Evolutionary conservation across 1,140 invertebrate genomes (phyloP), one percentile per base, ranked within the genome.

Genomic region (Popillia japonica): DNA sequence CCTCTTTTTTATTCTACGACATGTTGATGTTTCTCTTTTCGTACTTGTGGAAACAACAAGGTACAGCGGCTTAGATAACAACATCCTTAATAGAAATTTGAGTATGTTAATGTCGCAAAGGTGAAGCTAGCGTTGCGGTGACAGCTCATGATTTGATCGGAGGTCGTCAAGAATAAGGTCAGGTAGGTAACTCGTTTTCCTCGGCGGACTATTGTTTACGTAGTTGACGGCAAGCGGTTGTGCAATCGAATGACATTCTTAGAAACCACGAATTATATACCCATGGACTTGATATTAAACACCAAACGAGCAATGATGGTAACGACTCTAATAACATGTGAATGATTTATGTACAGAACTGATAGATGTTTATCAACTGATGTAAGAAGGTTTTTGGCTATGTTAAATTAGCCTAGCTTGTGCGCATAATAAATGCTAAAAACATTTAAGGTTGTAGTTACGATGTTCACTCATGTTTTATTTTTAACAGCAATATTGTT

Each of bases 121-220:
- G 48, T 55, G 41, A 76, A 48, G 11, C 10, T 44, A 22, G 27
- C 3, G 75, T 23, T 42, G 44, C 75, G 44, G 44, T 59, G 75
- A 76, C 75, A 76, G 42, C 48, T 55, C 48, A 76, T 75, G 78
- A 80, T 79, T 76, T 76, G 74, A 80, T 79, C 78, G 80, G 80
- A 80, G 80, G 80, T 80, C 80, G 78, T 73, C 78, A 78, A 76
- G 80, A 80, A 80, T 80, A 80, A 80, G 80, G 80, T 78, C 80
- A 80, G 34, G 77, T 77, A 73, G 80, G 77, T 79, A 80, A 80
- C 78, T 76, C 78, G 80, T 79, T 79, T 79, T 79, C 80, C 80
- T 80, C 80, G 80, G 79, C 80, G 59, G 79, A 11, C 78, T 76
- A 80, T 80, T 80, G 80, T 80, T 80, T 80, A 80, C 80, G 80